Conservation (phyloP, 2,888 invertebrate species). For the Lomographa bimaculata region DNA sequence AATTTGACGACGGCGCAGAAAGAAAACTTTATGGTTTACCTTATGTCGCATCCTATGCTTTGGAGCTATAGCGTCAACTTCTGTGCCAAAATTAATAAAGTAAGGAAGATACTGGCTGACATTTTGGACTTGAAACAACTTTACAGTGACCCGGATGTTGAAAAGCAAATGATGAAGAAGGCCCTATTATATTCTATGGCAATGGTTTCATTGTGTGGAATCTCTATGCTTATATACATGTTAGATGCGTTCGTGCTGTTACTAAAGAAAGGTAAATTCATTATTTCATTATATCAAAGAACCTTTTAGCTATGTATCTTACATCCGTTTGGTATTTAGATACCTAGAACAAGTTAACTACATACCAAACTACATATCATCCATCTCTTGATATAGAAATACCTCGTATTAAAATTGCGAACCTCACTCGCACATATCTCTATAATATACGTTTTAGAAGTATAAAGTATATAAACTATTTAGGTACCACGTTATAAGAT, state of each 20-base stretch:
- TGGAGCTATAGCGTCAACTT: constrained; percentile 29
- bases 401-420: too few species aligned
- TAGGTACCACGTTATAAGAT: too few species aligned
- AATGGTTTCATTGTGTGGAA: constrained; percentile 11
- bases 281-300: neutral
- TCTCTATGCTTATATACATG: constrained; percentile 38
- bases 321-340: too few species aligned
- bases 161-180: constrained; percentile 49
- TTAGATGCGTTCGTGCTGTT: constrained; percentile 36
- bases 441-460: too few species aligned
- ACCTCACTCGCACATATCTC: too few species aligned
- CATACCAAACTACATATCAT: too few species aligned
- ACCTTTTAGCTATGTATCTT: too few species aligned
- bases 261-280: constrained; percentile 31
- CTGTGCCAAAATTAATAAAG: constrained; percentile 29
- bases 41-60: constrained; percentile 44
- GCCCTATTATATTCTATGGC: constrained; percentile 14
- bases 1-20: constrained; percentile 41
- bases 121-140: constrained; percentile 43
- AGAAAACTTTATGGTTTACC: constrained; percentile 40
- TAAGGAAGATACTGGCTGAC: constrained; percentile 38
- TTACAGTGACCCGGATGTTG: constrained; percentile 48
- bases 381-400: too few species aligned
- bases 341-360: too few species aligned
- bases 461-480: too few species aligned